These are phyloP conservation scores for Tarsius wallacei DNA, from an alignment of 2,797 vertebrate genomes.

Conservation along the genomic window DNA sequence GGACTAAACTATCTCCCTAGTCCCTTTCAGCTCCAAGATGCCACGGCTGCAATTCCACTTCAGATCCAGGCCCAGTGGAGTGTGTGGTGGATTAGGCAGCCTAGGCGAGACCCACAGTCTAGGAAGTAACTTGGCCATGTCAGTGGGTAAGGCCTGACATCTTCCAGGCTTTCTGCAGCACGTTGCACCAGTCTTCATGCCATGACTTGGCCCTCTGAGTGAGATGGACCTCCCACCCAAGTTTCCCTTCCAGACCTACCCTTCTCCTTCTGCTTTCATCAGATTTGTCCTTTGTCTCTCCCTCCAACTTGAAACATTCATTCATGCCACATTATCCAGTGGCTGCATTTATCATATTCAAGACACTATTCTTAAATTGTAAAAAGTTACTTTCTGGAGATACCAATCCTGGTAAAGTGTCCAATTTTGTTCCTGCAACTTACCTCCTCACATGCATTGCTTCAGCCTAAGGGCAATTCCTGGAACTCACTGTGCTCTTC, in stretches of 20 bases:
- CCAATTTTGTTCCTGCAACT: background rate
- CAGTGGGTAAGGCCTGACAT: background rate
- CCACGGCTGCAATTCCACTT: background rate
- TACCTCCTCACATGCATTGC: background rate
- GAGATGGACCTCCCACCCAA: background rate
- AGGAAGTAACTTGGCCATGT: background rate
- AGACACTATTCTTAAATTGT: background rate
- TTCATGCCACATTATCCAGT: background rate
- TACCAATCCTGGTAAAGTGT: background rate
- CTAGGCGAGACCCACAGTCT: background rate
- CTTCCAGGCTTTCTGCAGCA: background rate
- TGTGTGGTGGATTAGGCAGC: background rate
- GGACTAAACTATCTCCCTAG: background rate
- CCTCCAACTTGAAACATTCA: background rate
- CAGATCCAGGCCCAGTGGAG: background rate
- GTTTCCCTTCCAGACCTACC: background rate
- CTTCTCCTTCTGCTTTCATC: background rate
- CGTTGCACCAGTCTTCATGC: background rate
- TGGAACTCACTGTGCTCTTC: background rate
- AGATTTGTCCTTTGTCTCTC: background rate
- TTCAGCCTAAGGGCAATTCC: slow-evolving; percentile 47
- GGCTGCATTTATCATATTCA: background rate
- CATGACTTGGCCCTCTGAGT: background rate
- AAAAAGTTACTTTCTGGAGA: background rate
- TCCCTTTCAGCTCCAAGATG: background rate